Evolutionary conservation across 2,113 vertebrate genomes (phyloP), one percentile per base, ranked within the genome.

Genomic region (Coptodon bakossiorum): DNA sequence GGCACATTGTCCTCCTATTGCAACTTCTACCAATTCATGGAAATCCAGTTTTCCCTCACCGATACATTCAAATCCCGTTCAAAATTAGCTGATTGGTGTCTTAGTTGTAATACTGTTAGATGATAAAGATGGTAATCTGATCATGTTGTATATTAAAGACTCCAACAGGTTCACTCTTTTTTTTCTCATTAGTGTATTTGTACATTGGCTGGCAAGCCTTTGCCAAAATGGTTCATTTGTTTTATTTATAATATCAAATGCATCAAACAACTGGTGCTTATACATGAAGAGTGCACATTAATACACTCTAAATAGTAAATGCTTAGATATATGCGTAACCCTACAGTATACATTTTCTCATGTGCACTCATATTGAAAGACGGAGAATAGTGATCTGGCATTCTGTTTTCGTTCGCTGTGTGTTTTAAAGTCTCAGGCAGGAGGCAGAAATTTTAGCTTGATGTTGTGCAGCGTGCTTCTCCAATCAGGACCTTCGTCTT

Each of bases 401-500:
- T 94, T 93, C 90, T 93, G 92, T 95, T 94, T 95, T 84, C 29
- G 6, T 63, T 73, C 10, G 4, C 91, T 81, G 79, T 90, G 86
- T 93, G 93, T 94, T 93, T 78, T 92, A 93, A 92, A 89, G 86
- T 89, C 85, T 79, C 85, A 78, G 91, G 91, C 87, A 86, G 61
- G 79, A 85, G 85, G 45, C 83, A 94, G 93, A 94, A 94, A 95
- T 91, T 90, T 68, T 83, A 93, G 93, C 93, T 87, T 93, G 92
- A 93, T 85, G 82, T 89, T 93, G 88, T 87, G 90, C 93, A 92
- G 89, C 86, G 88, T 48, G 88, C 83, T 52, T 84, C 90, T 93
- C 91, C 92, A 93, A 94, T 94, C 94, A 93, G 88, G 87, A 90
- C 86, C 89, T 88, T 92, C 90, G 85, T 92, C 94, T 94, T 90